Conservation (phyloP, 1,140 invertebrate species). For the Radopholus similis region DNA sequence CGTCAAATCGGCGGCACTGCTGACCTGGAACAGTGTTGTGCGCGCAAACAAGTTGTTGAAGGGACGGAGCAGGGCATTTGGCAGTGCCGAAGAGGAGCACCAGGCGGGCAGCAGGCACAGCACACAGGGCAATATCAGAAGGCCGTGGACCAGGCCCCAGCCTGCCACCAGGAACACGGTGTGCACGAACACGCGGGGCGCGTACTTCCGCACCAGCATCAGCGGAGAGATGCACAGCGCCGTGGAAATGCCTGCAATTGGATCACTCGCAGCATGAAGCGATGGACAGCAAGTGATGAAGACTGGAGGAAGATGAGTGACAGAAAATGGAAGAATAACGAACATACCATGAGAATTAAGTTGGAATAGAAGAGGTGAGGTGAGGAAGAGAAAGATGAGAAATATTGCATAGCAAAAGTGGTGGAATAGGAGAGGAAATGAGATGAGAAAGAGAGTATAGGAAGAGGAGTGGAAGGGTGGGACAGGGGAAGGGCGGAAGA, state of each 20-base stretch:
- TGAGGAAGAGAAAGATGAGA: too few relatives aligned
- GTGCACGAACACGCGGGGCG: conserved; percentile 64
- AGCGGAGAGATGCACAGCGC: conserved; percentile 80
- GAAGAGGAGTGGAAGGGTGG: too few relatives aligned
- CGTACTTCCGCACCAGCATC: conserved; percentile 70
- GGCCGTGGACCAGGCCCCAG: conserved; percentile 61
- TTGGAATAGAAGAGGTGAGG: too few relatives aligned
- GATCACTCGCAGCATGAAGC: too few relatives aligned
- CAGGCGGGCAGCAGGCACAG: conserved; percentile 54
- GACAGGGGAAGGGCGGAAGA: too few relatives aligned
- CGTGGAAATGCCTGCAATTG: conserved; percentile 70
- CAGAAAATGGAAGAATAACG: conserved; percentile 51
- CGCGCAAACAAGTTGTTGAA: too few relatives aligned
- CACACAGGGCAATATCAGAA: conserved; percentile 62
- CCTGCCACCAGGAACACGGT: conserved; percentile 61
- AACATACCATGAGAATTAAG: conserved; percentile 37
- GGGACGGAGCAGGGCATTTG: too few relatives aligned
- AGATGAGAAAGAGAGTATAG: too few relatives aligned
- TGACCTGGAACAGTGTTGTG: too few relatives aligned
- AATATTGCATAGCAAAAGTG: too few relatives aligned
- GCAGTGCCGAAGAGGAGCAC: conserved; percentile 28
- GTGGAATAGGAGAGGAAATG: too few relatives aligned
- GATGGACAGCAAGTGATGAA: background rate
- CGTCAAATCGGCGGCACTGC: too few relatives aligned
- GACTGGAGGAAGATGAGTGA: conserved; percentile 44